These are phyloP conservation scores for Notolabrus celidotus DNA, from an alignment of 2,797 vertebrate species.

Conservation along the genomic window DNA sequence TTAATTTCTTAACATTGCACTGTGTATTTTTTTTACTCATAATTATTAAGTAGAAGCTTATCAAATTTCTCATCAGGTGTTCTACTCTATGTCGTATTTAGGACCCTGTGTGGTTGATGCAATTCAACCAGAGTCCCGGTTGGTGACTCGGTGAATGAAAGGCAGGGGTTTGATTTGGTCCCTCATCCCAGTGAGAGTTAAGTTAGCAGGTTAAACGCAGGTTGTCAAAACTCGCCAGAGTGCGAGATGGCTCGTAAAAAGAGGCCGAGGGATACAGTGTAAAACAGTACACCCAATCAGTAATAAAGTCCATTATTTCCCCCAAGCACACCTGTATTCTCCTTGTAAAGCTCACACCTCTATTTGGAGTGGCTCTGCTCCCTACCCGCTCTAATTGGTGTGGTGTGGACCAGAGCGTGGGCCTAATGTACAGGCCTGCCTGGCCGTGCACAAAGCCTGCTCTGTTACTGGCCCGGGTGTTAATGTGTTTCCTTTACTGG, in stretches of 20 bases:
- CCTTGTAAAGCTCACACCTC: slow-evolving; percentile 81
- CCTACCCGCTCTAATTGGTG: slow-evolving; percentile 77
- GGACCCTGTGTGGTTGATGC: too few species aligned
- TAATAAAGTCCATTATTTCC: slow-evolving; percentile 77
- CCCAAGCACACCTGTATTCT: slow-evolving; percentile 77
- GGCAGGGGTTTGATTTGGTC: slow-evolving; percentile 43
- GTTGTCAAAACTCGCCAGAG: slow-evolving; percentile 73
- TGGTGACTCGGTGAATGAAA: slow-evolving; percentile 28
- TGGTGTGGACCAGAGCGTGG: slow-evolving; percentile 63
- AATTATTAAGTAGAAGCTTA: too few species aligned
- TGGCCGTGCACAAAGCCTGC: slow-evolving; percentile 77
- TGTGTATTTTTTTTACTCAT: too few species aligned
- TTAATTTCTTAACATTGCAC: too few species aligned
- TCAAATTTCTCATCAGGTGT: too few species aligned
- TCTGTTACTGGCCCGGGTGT: slow-evolving; percentile 81
- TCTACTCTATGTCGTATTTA: too few species aligned
- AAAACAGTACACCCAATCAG: slow-evolving; percentile 70
- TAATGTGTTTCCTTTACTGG: slow-evolving; percentile 86
- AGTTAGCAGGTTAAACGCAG: slow-evolving; percentile 75
- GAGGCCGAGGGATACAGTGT: slow-evolving; percentile 64
- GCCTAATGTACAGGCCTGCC: slow-evolving; percentile 70
- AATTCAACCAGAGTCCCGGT: slow-evolving; percentile 27
- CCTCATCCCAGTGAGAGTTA: slow-evolving; percentile 56
- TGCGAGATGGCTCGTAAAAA: slow-evolving; percentile 63
- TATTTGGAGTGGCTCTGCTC: slow-evolving; percentile 78